These are phyloP conservation scores for Ciconia maguari DNA, from an alignment of 2,113 vertebrate species.

Conservation along the genomic window DNA sequence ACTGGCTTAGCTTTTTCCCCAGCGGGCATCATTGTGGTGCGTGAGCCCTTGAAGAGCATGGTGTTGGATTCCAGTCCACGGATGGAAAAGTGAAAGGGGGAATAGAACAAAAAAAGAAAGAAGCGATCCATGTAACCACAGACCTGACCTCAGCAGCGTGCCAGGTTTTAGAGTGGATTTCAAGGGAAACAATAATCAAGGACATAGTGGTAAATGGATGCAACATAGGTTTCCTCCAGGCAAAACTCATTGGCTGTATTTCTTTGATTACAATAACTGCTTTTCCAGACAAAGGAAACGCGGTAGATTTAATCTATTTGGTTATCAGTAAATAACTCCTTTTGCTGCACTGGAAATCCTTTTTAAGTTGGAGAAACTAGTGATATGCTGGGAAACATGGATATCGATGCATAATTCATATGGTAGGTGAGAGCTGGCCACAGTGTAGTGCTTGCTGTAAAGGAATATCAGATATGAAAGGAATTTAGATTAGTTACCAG, in stretches of 20 bases:
- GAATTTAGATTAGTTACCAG: not conserved
- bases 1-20: not conserved
- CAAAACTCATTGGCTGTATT: not conserved
- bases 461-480: not conserved
- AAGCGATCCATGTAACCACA: not conserved
- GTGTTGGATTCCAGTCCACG: not conserved
- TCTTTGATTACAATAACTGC: conserved; percentile 9
- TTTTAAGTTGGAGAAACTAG: not conserved
- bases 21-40: not conserved
- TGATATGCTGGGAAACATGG: not conserved
- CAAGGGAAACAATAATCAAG: not conserved
- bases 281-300: not conserved
- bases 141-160: not conserved
- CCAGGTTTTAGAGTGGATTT: not conserved
- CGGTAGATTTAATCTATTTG: not conserved
- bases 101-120: not conserved
- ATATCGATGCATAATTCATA: not conserved
- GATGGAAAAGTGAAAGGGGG: not conserved
- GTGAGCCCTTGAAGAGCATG: not conserved
- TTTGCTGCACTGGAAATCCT: not conserved
- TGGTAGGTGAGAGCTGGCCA: not conserved
- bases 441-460: not conserved
- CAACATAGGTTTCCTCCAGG: not conserved
- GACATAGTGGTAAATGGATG: not conserved
- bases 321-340: not conserved